Percentiles rank a stretch among this genome's conserved stretches.
These are phyloP conservation scores for Thermophis baileyi DNA, from an alignment of 2,113 vertebrate species.

Conservation along the genomic window DNA sequence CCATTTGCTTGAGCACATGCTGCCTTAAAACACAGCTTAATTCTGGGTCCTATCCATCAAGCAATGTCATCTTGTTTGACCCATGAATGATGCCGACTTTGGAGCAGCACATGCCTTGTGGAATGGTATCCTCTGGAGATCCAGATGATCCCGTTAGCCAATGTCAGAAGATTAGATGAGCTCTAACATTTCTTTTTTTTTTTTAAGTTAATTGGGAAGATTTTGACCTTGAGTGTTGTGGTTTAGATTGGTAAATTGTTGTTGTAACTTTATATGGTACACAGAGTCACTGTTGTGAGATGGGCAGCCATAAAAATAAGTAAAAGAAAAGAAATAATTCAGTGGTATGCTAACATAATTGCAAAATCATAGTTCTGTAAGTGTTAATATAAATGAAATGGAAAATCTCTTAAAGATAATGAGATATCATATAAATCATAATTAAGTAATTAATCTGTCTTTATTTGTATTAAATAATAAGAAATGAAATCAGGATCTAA, in stretches of 20 bases:
- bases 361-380: not conserved
- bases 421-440: not conserved
- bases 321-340: not conserved
- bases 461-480: not conserved
- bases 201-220: not conserved
- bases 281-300: not conserved
- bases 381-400: not conserved
- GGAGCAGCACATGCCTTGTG: not conserved
- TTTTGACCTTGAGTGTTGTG: not conserved
- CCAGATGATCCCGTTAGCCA: not conserved
- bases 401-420: not conserved
- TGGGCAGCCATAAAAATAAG: not conserved
- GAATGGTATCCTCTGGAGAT: not conserved
- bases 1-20: not conserved
- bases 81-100: not conserved
- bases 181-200: not conserved
- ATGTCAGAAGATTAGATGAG: not conserved
- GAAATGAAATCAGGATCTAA: not conserved
- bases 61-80: not conserved
- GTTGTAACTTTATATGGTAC: not conserved
- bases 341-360: not conserved
- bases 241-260: not conserved
- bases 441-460: not conserved
- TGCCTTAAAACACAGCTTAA: not conserved
- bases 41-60: not conserved